Percentiles rank a stretch among this genome's conserved stretches.
phyloP scores from a whole-genome alignment of 2,797 vertebrate species.

The Tamandua tetradactyla region DNA sequence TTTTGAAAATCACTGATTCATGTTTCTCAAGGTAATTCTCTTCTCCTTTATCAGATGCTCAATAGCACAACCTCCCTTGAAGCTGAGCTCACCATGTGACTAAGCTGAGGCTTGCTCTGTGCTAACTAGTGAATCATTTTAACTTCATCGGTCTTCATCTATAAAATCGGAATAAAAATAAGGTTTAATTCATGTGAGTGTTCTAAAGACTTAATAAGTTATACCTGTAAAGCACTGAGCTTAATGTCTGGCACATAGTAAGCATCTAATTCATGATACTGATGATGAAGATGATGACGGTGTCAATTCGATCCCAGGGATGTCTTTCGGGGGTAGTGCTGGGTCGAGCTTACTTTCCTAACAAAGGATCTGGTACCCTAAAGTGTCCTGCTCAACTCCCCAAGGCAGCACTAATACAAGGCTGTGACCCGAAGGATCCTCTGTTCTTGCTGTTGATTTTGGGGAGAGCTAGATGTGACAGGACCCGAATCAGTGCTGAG shows the following conservation, averaged over 20 bases:
- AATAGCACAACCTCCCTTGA: neutral
- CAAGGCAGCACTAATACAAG: neutral
- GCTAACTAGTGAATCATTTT: neutral
- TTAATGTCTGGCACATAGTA: neutral
- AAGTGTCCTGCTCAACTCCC: neutral
- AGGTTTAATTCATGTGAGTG: neutral
- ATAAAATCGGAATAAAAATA: neutral
- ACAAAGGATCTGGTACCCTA: neutral
- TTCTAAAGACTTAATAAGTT: neutral
- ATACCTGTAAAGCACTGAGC: neutral
- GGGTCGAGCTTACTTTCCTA: neutral
- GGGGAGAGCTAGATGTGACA: neutral
- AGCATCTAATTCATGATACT: neutral
- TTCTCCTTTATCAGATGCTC: neutral
- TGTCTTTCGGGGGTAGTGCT: neutral
- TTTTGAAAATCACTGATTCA: neutral
- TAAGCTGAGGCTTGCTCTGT: neutral
- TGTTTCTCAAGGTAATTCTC: neutral
- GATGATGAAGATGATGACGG: neutral
- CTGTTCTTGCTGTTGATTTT: neutral
- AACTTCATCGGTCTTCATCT: neutral
- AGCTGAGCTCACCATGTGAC: neutral
- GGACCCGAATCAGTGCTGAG: neutral
- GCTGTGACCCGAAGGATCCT: neutral
- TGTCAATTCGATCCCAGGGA: neutral